Conservation (phyloP, 2,888 invertebrate genomes). For the Octodonta nipae region DNA sequence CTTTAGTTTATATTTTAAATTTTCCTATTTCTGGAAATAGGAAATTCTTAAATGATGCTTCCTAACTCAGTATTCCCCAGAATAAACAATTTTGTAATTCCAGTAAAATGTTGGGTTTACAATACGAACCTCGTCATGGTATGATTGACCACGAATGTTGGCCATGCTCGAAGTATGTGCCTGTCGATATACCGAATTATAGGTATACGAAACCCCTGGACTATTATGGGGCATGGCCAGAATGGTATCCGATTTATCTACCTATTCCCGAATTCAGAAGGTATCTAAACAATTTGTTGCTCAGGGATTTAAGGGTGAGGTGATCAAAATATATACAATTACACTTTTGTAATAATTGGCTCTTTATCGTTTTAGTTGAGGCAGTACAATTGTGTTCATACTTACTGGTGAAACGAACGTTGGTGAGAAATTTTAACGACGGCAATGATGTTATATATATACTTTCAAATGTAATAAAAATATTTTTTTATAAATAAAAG, state of each 20-base stretch:
- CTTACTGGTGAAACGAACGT: constrained; percentile 16
- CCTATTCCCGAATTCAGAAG: constrained; percentile 18
- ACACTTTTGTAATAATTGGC: neutral
- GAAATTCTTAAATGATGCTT: too few species aligned
- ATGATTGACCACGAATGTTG: constrained; percentile 15
- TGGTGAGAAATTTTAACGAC: too few species aligned
- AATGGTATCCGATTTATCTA: constrained; percentile 17
- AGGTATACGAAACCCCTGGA: constrained; percentile 17
- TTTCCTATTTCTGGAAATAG: too few species aligned
- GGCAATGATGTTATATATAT: too few species aligned
- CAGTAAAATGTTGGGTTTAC: constrained; percentile 17
- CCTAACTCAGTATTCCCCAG: too few species aligned
- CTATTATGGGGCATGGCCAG: constrained; percentile 20
- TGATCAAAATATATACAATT: neutral
- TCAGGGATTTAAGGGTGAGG: constrained; percentile 20
- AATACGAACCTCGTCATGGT: constrained; percentile 18
- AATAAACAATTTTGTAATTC: too few species aligned
- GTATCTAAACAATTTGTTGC: constrained; percentile 19
- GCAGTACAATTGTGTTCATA: constrained; percentile 18
- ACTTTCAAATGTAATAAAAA: too few species aligned
- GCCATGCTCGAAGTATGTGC: constrained; percentile 19
- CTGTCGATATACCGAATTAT: constrained; percentile 20
- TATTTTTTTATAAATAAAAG: too few species aligned
- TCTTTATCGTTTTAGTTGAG: constrained; percentile 13
- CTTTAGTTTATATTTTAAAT: too few species aligned